These are phyloP conservation scores for Diadumene lineata DNA, from an alignment of 92 coral and sea anemone species.

Conservation along the genomic window DNA sequence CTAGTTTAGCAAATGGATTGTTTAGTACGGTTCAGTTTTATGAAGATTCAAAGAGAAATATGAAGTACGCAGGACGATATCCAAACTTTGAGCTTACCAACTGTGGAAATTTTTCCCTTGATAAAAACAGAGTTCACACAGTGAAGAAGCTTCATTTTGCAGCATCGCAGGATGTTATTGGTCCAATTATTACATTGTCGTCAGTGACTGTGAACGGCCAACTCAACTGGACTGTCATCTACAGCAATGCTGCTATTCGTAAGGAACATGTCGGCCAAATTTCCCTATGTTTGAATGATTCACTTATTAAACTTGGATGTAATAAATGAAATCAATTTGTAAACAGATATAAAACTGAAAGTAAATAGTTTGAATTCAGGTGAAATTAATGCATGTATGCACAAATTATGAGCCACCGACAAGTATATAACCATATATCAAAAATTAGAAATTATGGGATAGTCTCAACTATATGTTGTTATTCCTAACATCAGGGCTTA, in stretches of 20 bases:
- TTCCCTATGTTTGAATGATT: not conserved
- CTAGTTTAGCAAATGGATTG: not conserved
- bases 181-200: constrained; percentile 12
- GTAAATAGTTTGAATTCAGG: too few relatives aligned
- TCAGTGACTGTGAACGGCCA: constrained; percentile 15
- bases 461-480: too few relatives aligned
- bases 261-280: constrained; percentile 1
- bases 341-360: too few relatives aligned
- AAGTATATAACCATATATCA: not conserved
- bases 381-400: too few relatives aligned
- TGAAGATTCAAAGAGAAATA: not conserved
- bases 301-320: constrained; percentile 3
- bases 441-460: too few relatives aligned
- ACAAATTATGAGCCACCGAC: too few relatives aligned
- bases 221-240: constrained; percentile 13
- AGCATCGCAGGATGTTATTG: constrained; percentile 14
- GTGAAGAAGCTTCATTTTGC: constrained; percentile 26
- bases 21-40: not conserved
- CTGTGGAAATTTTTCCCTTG: constrained; percentile 5
- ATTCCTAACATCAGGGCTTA: too few relatives aligned
- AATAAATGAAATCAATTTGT: not conserved
- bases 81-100: constrained; percentile 31
- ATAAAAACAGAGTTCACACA: not conserved
- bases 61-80: constrained; percentile 29
- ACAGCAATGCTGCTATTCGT: constrained; percentile 10